These are phyloP conservation scores for Hippocampus comes DNA, from an alignment of 2,113 vertebrate species.

Conservation along the genomic window DNA sequence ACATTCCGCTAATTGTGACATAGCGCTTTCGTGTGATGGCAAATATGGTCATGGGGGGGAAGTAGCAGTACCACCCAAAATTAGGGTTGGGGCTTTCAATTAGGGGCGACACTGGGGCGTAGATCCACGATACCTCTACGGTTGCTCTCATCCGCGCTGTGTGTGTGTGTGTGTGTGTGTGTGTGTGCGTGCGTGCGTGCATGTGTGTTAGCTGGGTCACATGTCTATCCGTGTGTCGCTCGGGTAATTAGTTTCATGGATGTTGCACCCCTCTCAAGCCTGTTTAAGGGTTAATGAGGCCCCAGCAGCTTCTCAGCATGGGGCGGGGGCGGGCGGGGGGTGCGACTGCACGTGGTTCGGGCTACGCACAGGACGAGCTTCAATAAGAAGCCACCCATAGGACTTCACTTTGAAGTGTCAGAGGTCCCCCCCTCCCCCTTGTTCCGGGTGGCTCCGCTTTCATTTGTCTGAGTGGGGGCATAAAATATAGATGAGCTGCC, in stretches of 20 bases:
- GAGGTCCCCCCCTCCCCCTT: slow-evolving; percentile 87
- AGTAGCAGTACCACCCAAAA: slow-evolving; percentile 73
- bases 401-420: slow-evolving; percentile 99
- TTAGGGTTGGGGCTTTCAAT: slow-evolving; percentile 90
- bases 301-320: slow-evolving; percentile 91
- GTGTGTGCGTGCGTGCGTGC: slow-evolving; percentile 47
- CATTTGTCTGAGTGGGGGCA: slow-evolving; percentile 99
- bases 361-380: slow-evolving; percentile 83
- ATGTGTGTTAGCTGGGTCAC: slow-evolving; percentile 32
- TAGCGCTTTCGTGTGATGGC: slow-evolving; percentile 81
- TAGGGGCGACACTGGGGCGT: slow-evolving; percentile 80
- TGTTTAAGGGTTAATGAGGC: slow-evolving; percentile 99
- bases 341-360: slow-evolving; percentile 57
- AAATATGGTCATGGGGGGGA: slow-evolving; percentile 28
- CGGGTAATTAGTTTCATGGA: slow-evolving; percentile 75
- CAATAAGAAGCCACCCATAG: slow-evolving; percentile 99
- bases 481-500: slow-evolving; percentile 99
- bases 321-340: slow-evolving; percentile 37
- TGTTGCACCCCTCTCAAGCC: slow-evolving; percentile 87
- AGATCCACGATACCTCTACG: slow-evolving; percentile 45
- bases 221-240: slow-evolving; percentile 41
- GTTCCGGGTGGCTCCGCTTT: slow-evolving; percentile 99
- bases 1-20: slow-evolving; percentile 78
- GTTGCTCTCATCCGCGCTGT: slow-evolving; percentile 26
- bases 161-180: slow-evolving; percentile 14